phyloP scores from a whole-genome alignment of 2,113 vertebrate genomes.

The Vicugna pacos region DNA sequence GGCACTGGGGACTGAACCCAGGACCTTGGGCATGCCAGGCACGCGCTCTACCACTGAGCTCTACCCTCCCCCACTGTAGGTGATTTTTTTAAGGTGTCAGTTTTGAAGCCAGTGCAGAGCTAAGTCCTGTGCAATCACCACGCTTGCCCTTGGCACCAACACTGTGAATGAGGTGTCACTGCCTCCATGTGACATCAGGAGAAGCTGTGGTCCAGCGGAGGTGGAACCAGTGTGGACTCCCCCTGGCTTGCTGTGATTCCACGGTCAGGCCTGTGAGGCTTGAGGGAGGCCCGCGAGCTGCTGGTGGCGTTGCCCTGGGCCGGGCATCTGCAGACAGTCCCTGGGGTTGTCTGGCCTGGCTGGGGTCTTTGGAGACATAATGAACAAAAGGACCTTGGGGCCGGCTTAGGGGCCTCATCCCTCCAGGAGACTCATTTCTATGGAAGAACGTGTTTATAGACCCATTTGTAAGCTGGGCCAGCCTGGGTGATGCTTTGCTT shows the following conservation, averaged over 20 bases:
- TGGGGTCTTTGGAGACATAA: background rate
- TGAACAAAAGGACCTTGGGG: background rate
- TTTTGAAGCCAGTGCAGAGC: background rate
- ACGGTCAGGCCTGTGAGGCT: background rate
- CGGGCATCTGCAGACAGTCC: background rate
- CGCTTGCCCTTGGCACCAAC: background rate
- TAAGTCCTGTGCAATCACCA: too few species aligned
- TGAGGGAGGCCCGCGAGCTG: background rate
- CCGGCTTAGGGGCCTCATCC: background rate
- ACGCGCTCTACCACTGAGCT: too few species aligned
- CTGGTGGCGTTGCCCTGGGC: fast-evolving
- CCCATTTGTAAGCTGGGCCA: background rate
- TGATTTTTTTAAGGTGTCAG: background rate
- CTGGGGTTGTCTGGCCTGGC: background rate
- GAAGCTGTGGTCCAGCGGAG: background rate
- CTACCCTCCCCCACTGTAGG: too few species aligned
- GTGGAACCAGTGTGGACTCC: too few species aligned
- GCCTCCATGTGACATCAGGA: too few species aligned
- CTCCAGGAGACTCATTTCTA: background rate
- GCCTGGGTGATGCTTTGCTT: background rate
- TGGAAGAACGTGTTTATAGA: background rate
- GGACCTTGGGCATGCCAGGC: too few species aligned
- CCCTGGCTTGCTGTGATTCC: too few species aligned
- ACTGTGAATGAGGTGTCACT: background rate
- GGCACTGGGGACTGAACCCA: too few species aligned